Evolutionary conservation across 2,888 invertebrate genomes (phyloP).

Genomic region (Drosophila austrosaltans): DNA sequence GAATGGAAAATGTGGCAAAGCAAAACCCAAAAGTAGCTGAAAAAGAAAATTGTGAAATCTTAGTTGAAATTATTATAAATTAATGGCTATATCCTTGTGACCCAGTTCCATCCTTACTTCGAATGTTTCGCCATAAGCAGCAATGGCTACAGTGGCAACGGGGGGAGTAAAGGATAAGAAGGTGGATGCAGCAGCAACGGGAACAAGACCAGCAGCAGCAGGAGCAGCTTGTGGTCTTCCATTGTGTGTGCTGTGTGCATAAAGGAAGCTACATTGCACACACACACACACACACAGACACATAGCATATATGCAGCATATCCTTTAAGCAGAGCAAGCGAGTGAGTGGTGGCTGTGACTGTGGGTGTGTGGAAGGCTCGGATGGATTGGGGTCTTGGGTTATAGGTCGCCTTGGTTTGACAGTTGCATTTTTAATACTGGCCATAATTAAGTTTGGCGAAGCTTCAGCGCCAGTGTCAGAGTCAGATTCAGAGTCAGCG

Average conservation of each 20-base stretch:
- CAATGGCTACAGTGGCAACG: constrained; percentile 33
- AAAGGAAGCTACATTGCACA: constrained; percentile 42
- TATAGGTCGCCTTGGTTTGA: constrained; percentile 63
- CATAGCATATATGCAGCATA: constrained; percentile 24
- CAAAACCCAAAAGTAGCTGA: constrained; percentile 45
- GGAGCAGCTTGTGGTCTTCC: constrained; percentile 46
- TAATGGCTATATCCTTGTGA: constrained; percentile 78
- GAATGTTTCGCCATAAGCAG: constrained; percentile 69
- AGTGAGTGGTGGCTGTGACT: constrained; percentile 12
- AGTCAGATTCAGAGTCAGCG: not conserved
- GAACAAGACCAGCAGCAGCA: constrained; percentile 21
- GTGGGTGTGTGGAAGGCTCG: not conserved
- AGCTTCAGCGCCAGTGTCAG: constrained; percentile 42
- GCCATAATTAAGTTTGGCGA: constrained; percentile 76
- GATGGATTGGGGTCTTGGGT: constrained; percentile 26
- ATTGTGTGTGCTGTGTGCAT: constrained; percentile 64
- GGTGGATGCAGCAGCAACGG: constrained; percentile 28
- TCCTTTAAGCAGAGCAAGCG: constrained; percentile 56
- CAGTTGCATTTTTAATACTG: constrained; percentile 76
- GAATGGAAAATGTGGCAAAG: constrained; percentile 74
- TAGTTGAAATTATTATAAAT: constrained; percentile 79
- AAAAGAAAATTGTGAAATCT: constrained; percentile 78
- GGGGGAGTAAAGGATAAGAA: not conserved
- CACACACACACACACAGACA: constrained; percentile 35
- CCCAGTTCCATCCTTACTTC: constrained; percentile 57